Evolutionary conservation across 2,888 invertebrate genomes (phyloP), one percentile per base, ranked within the genome.

Genomic region (Hesperia comma): DNA sequence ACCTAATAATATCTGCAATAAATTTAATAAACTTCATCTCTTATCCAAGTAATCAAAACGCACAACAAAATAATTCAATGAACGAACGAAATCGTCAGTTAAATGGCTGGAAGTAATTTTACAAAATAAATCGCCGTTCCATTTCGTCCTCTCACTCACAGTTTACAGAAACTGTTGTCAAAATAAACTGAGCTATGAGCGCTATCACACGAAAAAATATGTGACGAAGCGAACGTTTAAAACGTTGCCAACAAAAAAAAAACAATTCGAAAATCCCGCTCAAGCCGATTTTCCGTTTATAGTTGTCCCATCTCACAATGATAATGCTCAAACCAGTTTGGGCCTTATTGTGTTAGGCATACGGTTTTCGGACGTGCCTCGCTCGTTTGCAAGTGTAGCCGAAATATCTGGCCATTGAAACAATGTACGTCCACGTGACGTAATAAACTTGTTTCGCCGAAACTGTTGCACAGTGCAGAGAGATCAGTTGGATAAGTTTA

Each of bases 191-290:
- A 67, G 49, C 56, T 46, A 57, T 49, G 37, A 37, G 56, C 17
- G 37, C 21, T 15, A 63, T 60, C 66, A 60, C 64, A 63, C 64
- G 67, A 67, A 67, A 67, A 67, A 67, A 67, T 67, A 61, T 67
- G 67, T 67, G 67, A 67, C 67, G 54, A 61, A 67, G 67, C 61
- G 61, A 17, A 55, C 67, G 61, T 61, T 67, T 67, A 67, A 67
- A 67, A 67, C 55, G 67, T 37, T 37, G 49, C 46, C 46, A 55
- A 67, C 17, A 56, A 26, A 61, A 67, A 61, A 67, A 67, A 61
- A 64, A 64, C 58, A 19, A 64, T 64, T 64, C 60, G 60, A 46
- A 61, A 61, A 55, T 73, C 69, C 61, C 79, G 78, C 82, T 76
- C 71, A 70, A 74, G 74, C 74, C 77, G 71, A 77, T 67, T 67